Evolutionary conservation across 2,888 invertebrate species (phyloP), one percentile per base, ranked within the genome.

Genomic region (Autographa pulchrina): DNA sequence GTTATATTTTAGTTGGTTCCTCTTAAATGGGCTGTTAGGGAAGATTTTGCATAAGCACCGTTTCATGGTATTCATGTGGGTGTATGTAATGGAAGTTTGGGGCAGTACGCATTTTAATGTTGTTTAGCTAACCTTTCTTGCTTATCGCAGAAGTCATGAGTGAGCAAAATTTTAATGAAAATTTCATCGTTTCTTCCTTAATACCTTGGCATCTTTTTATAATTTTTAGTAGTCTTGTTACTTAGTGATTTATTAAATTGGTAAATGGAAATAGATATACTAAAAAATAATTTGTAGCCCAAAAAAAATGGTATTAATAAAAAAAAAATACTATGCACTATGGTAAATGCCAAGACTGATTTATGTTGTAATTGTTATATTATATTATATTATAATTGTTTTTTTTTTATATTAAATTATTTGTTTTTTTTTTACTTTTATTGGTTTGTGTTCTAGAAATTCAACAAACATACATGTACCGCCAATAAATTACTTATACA

Each of bases 1-100:
- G 72, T 78, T 70, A 72, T 75, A 72, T 68, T 74, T 60, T 71
- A 78, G 77, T 78, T 68, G 52, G 56, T 14, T n/a, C 16, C 58
- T 72, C 70, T 74, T 63, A 68, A 78, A 68, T 59, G 67, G 73
- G 38, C 18, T 58, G 65, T 31, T 25, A 16, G 13, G 38, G 20
- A 62, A 41, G 13, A n/a, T 62, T 74, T 66, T 66, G 66, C 77
- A 67, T 77, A 77, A 77, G 77, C 68, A 65, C 48, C 52, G 48
- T 60, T 72, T 5, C 43, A 31, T 11, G 58, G 31, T 54, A 72
- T 63, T 32, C 56, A 60, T 48, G 25, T 8, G 14, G 18, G 16
- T 48, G 16, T 41, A 48, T 41, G 13, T 58, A 67, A 59, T 64
- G 64, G 58, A 72, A 63, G 77, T 65, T 72, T 63, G 35, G 52